These are phyloP conservation scores for Zelleria hepariella DNA, from an alignment of 2,888 invertebrate genomes.

Conservation along the genomic window DNA sequence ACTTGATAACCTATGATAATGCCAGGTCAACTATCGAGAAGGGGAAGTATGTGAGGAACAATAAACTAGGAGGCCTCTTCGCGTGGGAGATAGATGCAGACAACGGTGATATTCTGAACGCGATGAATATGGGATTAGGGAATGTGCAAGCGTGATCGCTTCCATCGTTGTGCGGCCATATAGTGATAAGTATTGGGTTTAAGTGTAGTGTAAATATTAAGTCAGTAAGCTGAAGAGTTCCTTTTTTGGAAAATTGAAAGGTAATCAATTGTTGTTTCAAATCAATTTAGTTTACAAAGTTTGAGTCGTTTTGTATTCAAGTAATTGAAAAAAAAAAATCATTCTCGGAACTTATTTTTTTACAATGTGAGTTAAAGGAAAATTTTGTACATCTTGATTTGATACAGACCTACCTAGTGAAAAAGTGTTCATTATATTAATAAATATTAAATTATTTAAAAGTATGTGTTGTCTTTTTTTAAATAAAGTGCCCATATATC, in stretches of 20 bases:
- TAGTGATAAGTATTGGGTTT: neutral
- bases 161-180: no score
- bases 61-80: slow-evolving; percentile 59
- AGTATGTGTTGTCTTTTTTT: neutral
- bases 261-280: neutral
- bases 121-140: slow-evolving; percentile 63
- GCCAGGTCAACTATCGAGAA: slow-evolving; percentile 60
- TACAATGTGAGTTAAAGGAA: neutral
- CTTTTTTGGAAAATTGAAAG: neutral
- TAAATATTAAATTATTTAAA: neutral
- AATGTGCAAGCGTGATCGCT: slow-evolving; percentile 35
- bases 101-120: slow-evolving; percentile 60
- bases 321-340: no score
- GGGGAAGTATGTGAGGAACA: slow-evolving; percentile 60
- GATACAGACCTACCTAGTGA: neutral
- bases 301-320: neutral
- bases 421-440: slow-evolving; percentile 1
- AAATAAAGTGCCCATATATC: neutral
- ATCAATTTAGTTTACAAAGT: neutral
- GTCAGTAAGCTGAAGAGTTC: neutral
- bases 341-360: no score
- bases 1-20: slow-evolving; percentile 59
- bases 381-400: neutral
- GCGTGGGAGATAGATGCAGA: slow-evolving; percentile 67
- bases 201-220: neutral